Conservation (phyloP, 2,888 invertebrate genomes). For the Luperina testacea region DNA sequence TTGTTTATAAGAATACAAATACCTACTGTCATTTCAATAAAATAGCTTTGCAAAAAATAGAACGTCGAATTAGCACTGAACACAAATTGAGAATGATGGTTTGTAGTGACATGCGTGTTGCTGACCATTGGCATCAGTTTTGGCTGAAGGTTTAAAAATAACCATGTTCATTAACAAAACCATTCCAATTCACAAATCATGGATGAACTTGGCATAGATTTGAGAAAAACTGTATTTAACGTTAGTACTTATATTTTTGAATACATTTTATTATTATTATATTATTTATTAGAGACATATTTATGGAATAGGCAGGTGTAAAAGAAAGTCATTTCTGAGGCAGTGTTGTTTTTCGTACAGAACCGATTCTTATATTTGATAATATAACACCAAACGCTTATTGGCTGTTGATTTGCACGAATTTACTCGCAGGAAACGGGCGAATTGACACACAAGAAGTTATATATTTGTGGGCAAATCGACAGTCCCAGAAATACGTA, state of each 20-base stretch:
- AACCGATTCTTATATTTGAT: neutral
- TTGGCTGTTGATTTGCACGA: neutral
- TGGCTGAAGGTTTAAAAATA: neutral
- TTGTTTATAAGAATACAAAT: neutral
- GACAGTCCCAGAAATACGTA: too few relatives aligned
- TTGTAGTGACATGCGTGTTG: neutral
- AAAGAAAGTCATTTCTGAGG: neutral
- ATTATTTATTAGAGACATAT: neutral
- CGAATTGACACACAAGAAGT: too few relatives aligned
- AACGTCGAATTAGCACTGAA: neutral
- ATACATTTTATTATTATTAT: too few relatives aligned
- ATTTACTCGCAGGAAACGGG: too few relatives aligned
- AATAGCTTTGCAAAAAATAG: neutral
- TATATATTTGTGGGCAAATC: neutral
- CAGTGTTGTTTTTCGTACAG: neutral
- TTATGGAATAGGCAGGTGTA: neutral
- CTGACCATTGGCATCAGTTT: neutral
- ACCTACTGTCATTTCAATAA: neutral
- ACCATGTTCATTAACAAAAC: neutral
- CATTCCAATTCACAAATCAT: too few relatives aligned
- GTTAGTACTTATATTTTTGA: too few relatives aligned
- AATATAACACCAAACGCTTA: neutral
- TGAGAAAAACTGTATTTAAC: too few relatives aligned
- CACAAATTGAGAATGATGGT: constrained; percentile 4
- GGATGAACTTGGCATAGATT: too few relatives aligned